Percentiles rank a stretch among this genome's conserved stretches.
phyloP scores from a whole-genome alignment of 1,140 invertebrate genomes.

The Temnothorax nylanderi region DNA sequence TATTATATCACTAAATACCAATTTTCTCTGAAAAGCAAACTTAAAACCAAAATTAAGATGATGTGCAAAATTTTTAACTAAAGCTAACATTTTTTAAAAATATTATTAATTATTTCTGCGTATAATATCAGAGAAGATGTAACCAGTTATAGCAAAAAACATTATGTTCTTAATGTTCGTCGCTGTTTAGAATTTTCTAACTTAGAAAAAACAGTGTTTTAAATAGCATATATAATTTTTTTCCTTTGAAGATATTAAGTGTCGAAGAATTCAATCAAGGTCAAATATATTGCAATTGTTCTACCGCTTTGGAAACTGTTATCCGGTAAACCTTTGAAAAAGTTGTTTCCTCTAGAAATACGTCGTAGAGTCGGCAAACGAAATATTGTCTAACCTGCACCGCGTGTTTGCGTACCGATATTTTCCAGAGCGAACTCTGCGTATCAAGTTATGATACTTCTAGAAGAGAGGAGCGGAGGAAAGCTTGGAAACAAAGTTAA shows the following conservation, averaged over 20 bases:
- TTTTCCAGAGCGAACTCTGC: slow-evolving; percentile 31
- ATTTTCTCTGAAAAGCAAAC: not conserved
- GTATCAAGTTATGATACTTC: slow-evolving; percentile 25
- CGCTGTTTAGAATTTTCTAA: not conserved
- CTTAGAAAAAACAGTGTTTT: not conserved
- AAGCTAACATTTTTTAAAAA: not conserved
- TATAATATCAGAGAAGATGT: not conserved
- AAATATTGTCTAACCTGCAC: slow-evolving; percentile 33
- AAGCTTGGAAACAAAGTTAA: not conserved
- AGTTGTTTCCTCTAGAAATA: slow-evolving; percentile 33
- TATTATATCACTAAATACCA: not conserved
- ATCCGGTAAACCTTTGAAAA: slow-evolving; percentile 16
- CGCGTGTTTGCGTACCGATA: slow-evolving; percentile 22
- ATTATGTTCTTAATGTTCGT: not conserved
- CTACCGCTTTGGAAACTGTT: not conserved
- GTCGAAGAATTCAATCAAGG: not conserved
- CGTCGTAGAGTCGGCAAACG: not conserved
- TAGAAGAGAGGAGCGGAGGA: not conserved
- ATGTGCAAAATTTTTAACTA: not conserved
- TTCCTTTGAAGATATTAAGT: not conserved
- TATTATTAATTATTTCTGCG: not conserved
- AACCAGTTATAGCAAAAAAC: not conserved
- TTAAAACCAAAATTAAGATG: not conserved
- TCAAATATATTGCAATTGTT: slow-evolving; percentile 34
- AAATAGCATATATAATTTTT: not conserved